Evolutionary conservation across 2,888 invertebrate genomes (phyloP), one percentile per base, ranked within the genome.

Genomic region (Ariolimax columbianus): DNA sequence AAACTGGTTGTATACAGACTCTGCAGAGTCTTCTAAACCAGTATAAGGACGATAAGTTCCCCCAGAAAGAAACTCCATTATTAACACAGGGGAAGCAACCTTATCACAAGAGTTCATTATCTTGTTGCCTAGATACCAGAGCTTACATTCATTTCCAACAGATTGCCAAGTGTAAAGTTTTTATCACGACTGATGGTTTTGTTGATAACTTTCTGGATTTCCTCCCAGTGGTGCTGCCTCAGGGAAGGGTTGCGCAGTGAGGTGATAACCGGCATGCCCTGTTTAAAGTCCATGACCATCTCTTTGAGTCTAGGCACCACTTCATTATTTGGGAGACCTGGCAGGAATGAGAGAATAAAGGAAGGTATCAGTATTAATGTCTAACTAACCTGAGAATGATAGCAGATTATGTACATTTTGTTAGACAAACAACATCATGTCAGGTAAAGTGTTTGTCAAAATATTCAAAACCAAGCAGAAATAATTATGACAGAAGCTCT

Each of bases 261-360:
- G 14, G 92, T 92, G 82, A 94, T 93, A n/a, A 93, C 92, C 9
- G 94, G 94, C 93, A 94, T 93, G 59, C 93, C 92, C 78, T 91
- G 92, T 87, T 94, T 94, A 88, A 94, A 94, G 86, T 93, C 92
- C 86, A 92, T 89, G 83, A 94, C 93, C 86, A 91, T 92, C 86
- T 92, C 92, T 88, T 94, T 94, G 72, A 94, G 89, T 40, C 89
- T 87, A 0, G 94, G 94, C 11, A 94, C 89, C 14, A 94, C 92
- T 73, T 94, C 93, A 88, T 94, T 94, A 83, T 91, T 89, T 2
- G 94, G 94, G 19, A 94, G 88, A 73, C 94, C 94, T 94, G 86
- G 19, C 23, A 51, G 3, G 19, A 23, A 33, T 36, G 9, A 19
- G 11, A 51, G 23, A 26, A 73, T 26, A 26, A 68, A 66, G 14